Evolutionary conservation across 64 coral and sea anemone genomes (phyloP).

Genomic region (Hydrozoanthus tunicans): DNA sequence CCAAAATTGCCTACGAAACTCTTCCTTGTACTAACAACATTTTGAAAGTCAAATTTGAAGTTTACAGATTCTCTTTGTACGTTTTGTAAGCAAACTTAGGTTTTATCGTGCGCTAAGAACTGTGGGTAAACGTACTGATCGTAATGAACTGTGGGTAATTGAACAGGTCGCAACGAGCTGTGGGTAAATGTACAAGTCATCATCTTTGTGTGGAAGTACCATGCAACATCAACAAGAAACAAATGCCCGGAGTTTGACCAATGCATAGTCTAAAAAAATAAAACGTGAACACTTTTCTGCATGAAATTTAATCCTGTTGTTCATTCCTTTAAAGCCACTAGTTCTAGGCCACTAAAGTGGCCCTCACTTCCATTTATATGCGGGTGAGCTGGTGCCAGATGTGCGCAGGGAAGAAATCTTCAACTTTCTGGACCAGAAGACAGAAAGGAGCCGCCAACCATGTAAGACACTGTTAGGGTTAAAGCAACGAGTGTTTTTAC

Average conservation of each 20-base stretch:
- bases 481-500: not conserved
- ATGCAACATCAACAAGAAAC: not conserved
- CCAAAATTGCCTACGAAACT: too few species aligned
- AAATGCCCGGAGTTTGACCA: not conserved
- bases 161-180: too few species aligned
- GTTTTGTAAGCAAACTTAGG: too few species aligned
- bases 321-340: not conserved
- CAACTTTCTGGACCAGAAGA: slow-evolving; percentile 94
- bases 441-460: slow-evolving; percentile 92
- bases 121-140: too few species aligned
- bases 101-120: too few species aligned
- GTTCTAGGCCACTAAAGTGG: not conserved
- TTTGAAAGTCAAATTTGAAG: too few species aligned
- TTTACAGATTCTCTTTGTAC: too few species aligned
- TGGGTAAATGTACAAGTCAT: too few species aligned
- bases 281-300: not conserved
- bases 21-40: too few species aligned
- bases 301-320: not conserved
- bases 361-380: slow-evolving; percentile 50
- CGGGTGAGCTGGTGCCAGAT: slow-evolving; percentile 97
- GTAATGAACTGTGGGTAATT: too few species aligned
- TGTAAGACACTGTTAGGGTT: slow-evolving; percentile 59
- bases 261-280: not conserved
- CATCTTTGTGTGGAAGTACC: too few species aligned
- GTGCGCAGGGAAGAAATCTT: slow-evolving; percentile 98